phyloP scores from a whole-genome alignment of 1,140 invertebrate species.

The Atta cephalotes region DNA sequence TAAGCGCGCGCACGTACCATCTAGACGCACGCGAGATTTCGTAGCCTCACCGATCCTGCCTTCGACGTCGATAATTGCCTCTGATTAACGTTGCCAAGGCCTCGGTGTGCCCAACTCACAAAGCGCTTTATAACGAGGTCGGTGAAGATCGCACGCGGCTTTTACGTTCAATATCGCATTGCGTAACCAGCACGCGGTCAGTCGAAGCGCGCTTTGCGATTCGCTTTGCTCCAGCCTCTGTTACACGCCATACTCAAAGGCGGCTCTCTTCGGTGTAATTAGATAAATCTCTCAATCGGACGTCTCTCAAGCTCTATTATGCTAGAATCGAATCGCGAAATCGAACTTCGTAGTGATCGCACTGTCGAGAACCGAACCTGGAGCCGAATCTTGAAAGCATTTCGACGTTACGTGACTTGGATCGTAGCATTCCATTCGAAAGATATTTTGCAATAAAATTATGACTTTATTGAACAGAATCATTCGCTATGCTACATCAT shows the following conservation, averaged over 20 bases:
- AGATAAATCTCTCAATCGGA: constrained; percentile 29
- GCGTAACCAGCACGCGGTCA: constrained; percentile 23
- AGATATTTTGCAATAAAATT: background rate
- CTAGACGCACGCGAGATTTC: constrained; percentile 39
- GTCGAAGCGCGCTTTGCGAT: constrained; percentile 37
- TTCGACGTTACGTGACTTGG: background rate
- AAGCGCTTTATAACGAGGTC: constrained; percentile 47
- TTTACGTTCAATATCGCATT: constrained; percentile 47
- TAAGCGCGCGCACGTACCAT: constrained; percentile 46
- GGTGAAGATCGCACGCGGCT: constrained; percentile 46
- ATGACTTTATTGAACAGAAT: background rate
- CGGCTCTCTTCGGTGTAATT: constrained; percentile 39
- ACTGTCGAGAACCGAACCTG: background rate
- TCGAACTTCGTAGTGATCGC: background rate
- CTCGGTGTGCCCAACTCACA: constrained; percentile 27
- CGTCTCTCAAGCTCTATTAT: background rate
- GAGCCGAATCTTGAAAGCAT: too few relatives aligned
- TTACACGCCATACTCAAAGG: constrained; percentile 18
- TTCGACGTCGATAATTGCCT: constrained; percentile 44
- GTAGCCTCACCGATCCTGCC: background rate
- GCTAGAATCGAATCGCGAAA: background rate
- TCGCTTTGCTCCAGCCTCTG: constrained; percentile 12
- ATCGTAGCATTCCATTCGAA: background rate
- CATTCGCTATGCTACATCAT: background rate
- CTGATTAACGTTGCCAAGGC: constrained; percentile 47